These are phyloP conservation scores for Polyodon spathula DNA, from an alignment of 2,113 vertebrate genomes.

Conservation along the genomic window DNA sequence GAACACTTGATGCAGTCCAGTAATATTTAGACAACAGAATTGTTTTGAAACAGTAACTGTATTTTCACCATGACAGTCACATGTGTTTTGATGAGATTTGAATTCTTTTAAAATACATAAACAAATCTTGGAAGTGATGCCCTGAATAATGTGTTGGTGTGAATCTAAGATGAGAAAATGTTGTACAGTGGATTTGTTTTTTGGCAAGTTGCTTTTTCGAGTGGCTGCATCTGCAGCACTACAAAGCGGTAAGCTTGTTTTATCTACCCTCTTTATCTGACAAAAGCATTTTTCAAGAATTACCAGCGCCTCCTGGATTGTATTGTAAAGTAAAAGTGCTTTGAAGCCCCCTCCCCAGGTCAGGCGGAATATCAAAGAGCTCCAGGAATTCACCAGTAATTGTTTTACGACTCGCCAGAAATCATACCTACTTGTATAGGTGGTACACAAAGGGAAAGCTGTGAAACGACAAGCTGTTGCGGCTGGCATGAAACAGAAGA, in stretches of 20 bases:
- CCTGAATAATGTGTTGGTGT: too few relatives aligned
- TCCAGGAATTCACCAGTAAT: slow-evolving; percentile 68
- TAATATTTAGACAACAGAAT: too few relatives aligned
- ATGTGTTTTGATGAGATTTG: too few relatives aligned
- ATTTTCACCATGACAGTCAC: too few relatives aligned
- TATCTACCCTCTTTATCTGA: slow-evolving; percentile 33
- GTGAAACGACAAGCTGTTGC: slow-evolving; percentile 71
- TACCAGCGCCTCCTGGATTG: slow-evolving; percentile 19
- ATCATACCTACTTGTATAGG: slow-evolving; percentile 74
- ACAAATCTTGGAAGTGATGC: too few relatives aligned
- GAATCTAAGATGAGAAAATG: neutral
- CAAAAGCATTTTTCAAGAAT: slow-evolving; percentile 41
- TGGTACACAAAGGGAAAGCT: slow-evolving; percentile 64
- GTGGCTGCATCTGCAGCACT: slow-evolving; percentile 7
- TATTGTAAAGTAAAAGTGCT: slow-evolving; percentile 38
- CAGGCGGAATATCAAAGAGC: slow-evolving; percentile 65
- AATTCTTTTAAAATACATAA: too few relatives aligned
- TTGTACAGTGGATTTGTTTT: slow-evolving; percentile 2
- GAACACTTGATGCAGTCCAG: too few relatives aligned
- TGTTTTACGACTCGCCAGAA: slow-evolving; percentile 79
- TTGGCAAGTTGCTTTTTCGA: slow-evolving; percentile 11
- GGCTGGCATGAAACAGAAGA: slow-evolving; percentile 62
- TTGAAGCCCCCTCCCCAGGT: slow-evolving; percentile 49
- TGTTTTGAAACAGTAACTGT: too few relatives aligned
- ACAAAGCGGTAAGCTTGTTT: slow-evolving; percentile 31